Evolutionary conservation across 1,140 invertebrate genomes (phyloP).

Genomic region (Paramacrobiotus metropolitanus): DNA sequence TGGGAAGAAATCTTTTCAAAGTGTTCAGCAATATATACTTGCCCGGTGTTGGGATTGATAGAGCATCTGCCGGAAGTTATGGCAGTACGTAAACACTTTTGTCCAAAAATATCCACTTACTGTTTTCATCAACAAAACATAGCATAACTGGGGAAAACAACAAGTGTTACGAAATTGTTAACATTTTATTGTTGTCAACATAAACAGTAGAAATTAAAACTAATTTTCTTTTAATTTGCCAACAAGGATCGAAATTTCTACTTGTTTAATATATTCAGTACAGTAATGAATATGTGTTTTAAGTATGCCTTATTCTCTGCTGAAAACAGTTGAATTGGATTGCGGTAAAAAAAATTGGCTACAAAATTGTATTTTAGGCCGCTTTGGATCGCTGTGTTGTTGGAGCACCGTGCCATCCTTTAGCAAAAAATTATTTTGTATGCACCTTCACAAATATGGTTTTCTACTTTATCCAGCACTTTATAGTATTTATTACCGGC

Average conservation of each 20-base stretch:
- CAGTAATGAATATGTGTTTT: background rate
- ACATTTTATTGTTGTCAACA: background rate
- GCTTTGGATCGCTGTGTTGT: background rate
- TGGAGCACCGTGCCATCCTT: background rate
- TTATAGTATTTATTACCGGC: too few species aligned
- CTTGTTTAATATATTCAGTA: background rate
- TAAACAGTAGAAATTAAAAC: background rate
- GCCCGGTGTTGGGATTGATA: background rate
- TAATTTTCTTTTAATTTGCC: background rate
- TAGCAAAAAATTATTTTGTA: background rate
- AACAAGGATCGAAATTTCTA: too few species aligned
- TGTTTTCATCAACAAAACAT: too few species aligned
- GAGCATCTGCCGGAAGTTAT: background rate
- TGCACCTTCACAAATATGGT: too few species aligned
- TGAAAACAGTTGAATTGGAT: too few species aligned
- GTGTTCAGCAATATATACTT: background rate
- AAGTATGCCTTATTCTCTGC: too few species aligned
- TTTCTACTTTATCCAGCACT: too few species aligned
- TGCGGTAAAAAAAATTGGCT: too few species aligned
- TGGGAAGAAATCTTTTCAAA: background rate
- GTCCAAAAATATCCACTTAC: background rate
- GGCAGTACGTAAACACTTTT: background rate
- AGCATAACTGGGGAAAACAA: too few species aligned
- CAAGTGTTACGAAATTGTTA: too few species aligned
- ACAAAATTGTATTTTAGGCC: background rate